Evolutionary conservation across 2,113 vertebrate species (phyloP).

Genomic region (Phaetusa simplex): DNA sequence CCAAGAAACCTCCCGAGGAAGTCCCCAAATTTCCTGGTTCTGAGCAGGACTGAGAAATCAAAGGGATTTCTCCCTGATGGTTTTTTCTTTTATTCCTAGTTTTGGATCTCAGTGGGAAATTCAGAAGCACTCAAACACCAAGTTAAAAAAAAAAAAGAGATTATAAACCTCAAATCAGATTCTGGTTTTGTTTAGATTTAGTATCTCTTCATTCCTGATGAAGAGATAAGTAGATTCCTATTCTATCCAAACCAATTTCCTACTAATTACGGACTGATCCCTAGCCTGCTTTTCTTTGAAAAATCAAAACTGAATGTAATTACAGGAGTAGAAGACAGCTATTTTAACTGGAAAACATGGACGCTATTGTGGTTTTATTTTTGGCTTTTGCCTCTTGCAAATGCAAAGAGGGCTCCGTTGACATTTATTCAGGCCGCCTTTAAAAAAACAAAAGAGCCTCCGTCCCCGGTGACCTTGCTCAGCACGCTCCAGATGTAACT

Average conservation of each 20-base stretch:
- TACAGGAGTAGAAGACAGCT: neutral
- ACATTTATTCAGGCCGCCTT: neutral
- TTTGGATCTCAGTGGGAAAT: neutral
- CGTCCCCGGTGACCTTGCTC: neutral
- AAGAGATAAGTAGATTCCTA: neutral
- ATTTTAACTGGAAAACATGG: neutral
- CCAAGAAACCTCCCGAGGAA: neutral
- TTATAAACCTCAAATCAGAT: neutral
- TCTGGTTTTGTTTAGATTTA: constrained; percentile 22
- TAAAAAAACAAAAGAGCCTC: neutral
- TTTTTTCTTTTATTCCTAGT: neutral
- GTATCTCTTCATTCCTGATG: neutral
- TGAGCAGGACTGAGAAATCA: neutral
- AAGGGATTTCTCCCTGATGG: neutral
- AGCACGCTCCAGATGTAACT: neutral
- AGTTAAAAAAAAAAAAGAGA: neutral
- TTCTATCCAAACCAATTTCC: neutral
- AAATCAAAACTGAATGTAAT: neutral
- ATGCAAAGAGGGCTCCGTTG: neutral
- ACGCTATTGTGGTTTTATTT: neutral
- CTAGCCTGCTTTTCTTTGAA: neutral
- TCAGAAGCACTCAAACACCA: neutral
- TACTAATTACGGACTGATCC: neutral
- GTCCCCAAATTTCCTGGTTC: neutral
- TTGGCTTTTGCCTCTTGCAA: neutral